Base-by-base conservation (phyloP, 2,113 vertebrate genomes). In the Hippotragus niger region DNA sequence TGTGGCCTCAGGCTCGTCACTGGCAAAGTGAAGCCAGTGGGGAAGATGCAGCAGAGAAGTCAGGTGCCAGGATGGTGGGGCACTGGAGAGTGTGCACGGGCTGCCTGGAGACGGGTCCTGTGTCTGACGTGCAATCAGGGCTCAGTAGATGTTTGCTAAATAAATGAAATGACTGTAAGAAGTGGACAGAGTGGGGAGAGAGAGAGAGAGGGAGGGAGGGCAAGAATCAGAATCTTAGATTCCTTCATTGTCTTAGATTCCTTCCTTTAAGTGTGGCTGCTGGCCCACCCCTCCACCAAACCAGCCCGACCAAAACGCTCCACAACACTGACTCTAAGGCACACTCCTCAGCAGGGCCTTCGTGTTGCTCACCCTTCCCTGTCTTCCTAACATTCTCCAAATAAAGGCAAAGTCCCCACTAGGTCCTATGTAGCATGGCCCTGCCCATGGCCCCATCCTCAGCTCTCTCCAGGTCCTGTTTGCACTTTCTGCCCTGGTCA, bases 11-110 rank as follows among this genome's bases (percentile, higher is more conserved):
- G 2, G 4, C 4, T 43, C 40, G 31, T 2, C n/a, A 76, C 14
- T 74, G 1, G 27, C 8, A 33, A 31, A 29, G 29, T 13, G 9
- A 2, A 12, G 27, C 25, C 53, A 16, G 74, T 47, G 57, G 40
- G 23, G 33, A 55, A 33, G 64, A 4, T 13, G 8, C 21, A 17
- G 8, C 15, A 16, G 1, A 19, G 27, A 10, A 57, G 19, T 12
- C 15, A 13, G 47, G 57, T 12, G 13, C 12, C 2, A 1, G 1
- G n/a, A 8, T 2, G 21, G 17, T 0, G 21, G 40, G 19, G 16
- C 3, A 14, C 0, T 5, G 45, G 10, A 5, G 2, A n/a, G 11
- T 1, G 7, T 0, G 4, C 6, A 4, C 2, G 25, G 31, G 11
- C 25, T 29, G 10, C 25, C 67, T 4, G 36, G 60, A 76, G 31